Evolutionary conservation across 2,797 vertebrate genomes (phyloP).

Genomic region (Eptatretus atami): DNA sequence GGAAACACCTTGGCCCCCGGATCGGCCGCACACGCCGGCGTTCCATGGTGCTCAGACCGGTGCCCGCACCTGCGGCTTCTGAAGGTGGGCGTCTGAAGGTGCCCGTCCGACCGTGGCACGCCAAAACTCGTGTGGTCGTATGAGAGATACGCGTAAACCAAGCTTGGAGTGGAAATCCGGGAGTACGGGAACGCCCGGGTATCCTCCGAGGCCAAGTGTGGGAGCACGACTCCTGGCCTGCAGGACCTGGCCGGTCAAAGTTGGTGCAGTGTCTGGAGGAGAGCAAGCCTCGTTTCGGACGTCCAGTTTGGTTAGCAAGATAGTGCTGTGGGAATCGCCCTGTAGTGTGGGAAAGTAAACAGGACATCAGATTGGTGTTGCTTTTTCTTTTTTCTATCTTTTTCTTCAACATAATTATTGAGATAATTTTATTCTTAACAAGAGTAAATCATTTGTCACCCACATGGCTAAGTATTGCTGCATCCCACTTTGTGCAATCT

Average conservation of each 20-base stretch:
- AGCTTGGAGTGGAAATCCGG: neutral
- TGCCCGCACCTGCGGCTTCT: neutral
- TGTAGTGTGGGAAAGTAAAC: constrained; percentile 12
- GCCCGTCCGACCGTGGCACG: constrained; percentile 21
- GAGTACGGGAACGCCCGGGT: neutral
- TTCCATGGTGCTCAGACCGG: neutral
- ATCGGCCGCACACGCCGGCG: constrained; percentile 29
- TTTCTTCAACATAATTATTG: too few relatives aligned
- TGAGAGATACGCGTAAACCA: neutral
- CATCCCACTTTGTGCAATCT: too few relatives aligned
- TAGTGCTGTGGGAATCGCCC: constrained; percentile 48
- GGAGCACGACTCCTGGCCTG: neutral
- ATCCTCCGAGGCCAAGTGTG: neutral
- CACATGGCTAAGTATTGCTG: too few relatives aligned
- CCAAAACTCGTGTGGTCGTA: constrained; percentile 15
- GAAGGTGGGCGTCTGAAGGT: too few relatives aligned
- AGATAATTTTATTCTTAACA: too few relatives aligned
- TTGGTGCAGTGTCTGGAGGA: neutral
- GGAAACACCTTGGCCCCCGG: constrained; percentile 14
- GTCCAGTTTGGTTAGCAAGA: constrained; percentile 41
- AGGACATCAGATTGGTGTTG: neutral
- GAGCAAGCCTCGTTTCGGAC: constrained; percentile 20
- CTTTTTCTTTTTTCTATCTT: neutral
- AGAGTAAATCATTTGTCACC: too few relatives aligned
- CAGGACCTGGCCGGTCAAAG: neutral